Conservation (phyloP, 2,888 invertebrate genomes). For the Nephrotoma appendiculata region DNA sequence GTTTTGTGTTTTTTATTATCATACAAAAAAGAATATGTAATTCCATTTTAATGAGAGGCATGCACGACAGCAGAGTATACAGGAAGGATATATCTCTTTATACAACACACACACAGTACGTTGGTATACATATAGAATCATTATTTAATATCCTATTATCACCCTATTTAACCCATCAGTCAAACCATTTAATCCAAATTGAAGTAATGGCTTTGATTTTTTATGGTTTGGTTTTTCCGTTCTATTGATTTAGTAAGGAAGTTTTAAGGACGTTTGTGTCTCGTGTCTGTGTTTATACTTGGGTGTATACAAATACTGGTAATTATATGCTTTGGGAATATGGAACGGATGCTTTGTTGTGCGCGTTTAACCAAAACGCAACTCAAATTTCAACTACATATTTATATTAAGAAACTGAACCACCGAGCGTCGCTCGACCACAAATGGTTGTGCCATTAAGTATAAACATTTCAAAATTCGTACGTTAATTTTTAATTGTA, state of each 20-base stretch:
- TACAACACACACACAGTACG: background rate
- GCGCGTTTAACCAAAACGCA: background rate
- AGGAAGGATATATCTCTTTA: background rate
- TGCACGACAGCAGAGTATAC: background rate
- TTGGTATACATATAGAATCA: background rate
- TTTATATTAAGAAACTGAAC: background rate
- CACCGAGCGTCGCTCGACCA: too few species aligned
- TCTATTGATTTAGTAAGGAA: background rate
- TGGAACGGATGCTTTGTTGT: background rate
- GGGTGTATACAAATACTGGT: background rate
- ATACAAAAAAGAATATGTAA: background rate
- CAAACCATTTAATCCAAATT: slow-evolving; percentile 16
- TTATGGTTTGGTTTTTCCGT: background rate
- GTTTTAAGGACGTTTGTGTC: background rate
- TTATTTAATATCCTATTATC: slow-evolving; percentile 4
- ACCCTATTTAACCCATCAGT: slow-evolving; percentile 9
- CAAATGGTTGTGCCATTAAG: too few species aligned
- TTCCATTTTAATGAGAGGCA: slow-evolving; percentile 1
- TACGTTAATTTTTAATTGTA: too few species aligned
- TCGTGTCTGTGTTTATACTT: background rate
- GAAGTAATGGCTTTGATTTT: slow-evolving; percentile 12
- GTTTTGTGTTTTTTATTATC: background rate
- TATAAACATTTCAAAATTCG: too few species aligned
- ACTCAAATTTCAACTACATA: background rate
- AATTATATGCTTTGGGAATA: background rate